phyloP scores from a whole-genome alignment of 2,888 invertebrate species.

The Steinernema carpocapsae region DNA sequence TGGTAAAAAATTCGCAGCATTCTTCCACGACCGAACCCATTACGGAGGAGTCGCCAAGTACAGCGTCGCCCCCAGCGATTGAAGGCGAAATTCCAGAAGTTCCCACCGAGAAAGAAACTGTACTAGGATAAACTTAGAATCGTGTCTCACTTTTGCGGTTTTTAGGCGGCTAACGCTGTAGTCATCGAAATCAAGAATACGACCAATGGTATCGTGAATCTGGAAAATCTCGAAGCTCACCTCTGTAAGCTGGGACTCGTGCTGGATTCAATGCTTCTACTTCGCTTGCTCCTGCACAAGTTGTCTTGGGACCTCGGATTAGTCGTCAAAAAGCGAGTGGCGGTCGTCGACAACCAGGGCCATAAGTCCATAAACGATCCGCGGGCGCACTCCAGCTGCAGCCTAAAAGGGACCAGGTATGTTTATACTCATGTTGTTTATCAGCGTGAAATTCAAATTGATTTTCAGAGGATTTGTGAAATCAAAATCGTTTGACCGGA shows the following conservation, averaged over 20 bases:
- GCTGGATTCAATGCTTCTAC: slow-evolving; percentile 64
- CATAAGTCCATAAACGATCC: slow-evolving; percentile 57
- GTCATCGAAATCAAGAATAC: slow-evolving; percentile 6
- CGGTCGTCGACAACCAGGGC: slow-evolving; percentile 39
- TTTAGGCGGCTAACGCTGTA: background rate
- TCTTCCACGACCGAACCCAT: slow-evolving; percentile 61
- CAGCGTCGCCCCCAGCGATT: slow-evolving; percentile 40
- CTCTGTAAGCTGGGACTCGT: slow-evolving; percentile 66
- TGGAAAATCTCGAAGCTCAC: slow-evolving; percentile 64
- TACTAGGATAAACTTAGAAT: background rate
- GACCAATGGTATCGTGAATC: slow-evolving; percentile 42
- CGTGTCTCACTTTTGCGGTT: background rate
- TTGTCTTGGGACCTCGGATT: slow-evolving; percentile 67
- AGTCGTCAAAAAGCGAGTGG: slow-evolving; percentile 47
- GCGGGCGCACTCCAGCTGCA: slow-evolving; percentile 59
- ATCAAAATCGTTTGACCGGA: slow-evolving; percentile 63
- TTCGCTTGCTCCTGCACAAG: slow-evolving; percentile 67
- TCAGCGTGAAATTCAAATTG: background rate
- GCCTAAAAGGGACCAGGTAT: slow-evolving; percentile 54
- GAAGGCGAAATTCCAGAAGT: background rate
- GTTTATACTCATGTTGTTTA: slow-evolving; percentile 6
- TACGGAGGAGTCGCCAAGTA: slow-evolving; percentile 61
- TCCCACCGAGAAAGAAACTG: background rate
- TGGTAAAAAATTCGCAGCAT: slow-evolving; percentile 54
- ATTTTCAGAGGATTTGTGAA: slow-evolving; percentile 57